Percentiles rank a stretch among this genome's conserved stretches.
These are phyloP conservation scores for Steatornis caripensis DNA, from an alignment of 2,113 vertebrate species.

Conservation along the genomic window DNA sequence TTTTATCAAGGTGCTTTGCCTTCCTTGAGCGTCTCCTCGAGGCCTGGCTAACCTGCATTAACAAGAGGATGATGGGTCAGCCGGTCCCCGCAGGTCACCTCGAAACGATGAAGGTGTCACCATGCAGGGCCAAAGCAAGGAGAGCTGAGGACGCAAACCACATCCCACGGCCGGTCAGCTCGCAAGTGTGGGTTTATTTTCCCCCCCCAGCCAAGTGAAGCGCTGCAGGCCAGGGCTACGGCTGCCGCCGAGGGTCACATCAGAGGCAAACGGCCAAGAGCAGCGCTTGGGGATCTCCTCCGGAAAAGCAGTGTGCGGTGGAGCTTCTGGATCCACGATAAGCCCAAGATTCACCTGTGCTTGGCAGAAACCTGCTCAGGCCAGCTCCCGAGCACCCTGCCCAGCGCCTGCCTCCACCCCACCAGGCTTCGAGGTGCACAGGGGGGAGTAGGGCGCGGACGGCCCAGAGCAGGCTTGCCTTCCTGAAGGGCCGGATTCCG, in stretches of 20 bases:
- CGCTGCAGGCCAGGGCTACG: not conserved
- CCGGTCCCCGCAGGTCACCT: not conserved
- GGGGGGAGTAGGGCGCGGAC: not conserved
- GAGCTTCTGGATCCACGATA: not conserved
- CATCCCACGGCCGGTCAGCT: rapidly evolving
- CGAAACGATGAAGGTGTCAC: rapidly evolving
- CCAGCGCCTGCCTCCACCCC: rapidly evolving
- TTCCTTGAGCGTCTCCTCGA: not conserved
- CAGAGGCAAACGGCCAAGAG: not conserved
- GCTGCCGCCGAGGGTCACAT: not conserved
- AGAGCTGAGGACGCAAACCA: not conserved
- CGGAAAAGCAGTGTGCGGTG: rapidly evolving
- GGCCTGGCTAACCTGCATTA: not conserved
- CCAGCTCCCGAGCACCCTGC: not conserved
- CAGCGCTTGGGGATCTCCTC: not conserved
- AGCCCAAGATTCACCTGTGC: rapidly evolving
- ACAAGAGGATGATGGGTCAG: not conserved
- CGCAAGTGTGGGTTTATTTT: not conserved
- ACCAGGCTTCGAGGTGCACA: not conserved
- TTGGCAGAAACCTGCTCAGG: not conserved
- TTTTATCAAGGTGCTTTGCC: not conserved
- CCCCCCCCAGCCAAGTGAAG: too few relatives aligned
- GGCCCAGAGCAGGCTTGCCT: rapidly evolving
- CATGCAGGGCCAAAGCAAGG: rapidly evolving
- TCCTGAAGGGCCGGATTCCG: not conserved